Percentiles rank a stretch among this genome's conserved stretches.
phyloP scores from a whole-genome alignment of 2,113 vertebrate species.

The Acrocephalus kingi region DNA sequence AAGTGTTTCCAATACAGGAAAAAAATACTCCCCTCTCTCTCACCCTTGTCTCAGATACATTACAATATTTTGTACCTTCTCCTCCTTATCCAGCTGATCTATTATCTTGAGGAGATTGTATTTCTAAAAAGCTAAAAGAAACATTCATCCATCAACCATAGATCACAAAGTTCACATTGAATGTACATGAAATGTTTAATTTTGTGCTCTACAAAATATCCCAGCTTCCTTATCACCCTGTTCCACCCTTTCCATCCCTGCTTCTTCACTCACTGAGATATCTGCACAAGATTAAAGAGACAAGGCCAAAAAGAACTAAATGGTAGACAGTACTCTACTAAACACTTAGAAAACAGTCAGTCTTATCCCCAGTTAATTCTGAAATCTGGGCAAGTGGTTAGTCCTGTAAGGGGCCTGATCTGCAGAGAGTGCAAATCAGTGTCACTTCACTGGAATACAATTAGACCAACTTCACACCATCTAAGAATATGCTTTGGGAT shows the following conservation, averaged over 20 bases:
- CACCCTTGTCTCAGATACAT: background rate
- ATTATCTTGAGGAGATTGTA: background rate
- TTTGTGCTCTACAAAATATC: constrained; percentile 19
- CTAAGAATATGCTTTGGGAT: background rate
- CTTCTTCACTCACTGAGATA: constrained; percentile 5
- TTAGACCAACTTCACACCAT: background rate
- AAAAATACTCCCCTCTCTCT: background rate
- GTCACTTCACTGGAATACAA: background rate
- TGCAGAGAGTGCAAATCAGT: background rate
- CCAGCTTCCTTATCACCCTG: background rate
- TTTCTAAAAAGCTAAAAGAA: constrained; percentile 16
- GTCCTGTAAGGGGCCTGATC: background rate
- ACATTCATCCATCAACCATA: background rate
- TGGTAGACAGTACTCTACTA: background rate
- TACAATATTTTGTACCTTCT: background rate
- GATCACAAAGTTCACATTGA: constrained; percentile 19
- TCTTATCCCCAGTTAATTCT: constrained; percentile 50
- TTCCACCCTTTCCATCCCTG: background rate
- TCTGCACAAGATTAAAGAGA: background rate
- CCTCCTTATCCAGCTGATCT: background rate
- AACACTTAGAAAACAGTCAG: background rate
- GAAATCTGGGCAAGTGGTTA: constrained; percentile 34
- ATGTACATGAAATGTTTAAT: constrained; percentile 30
- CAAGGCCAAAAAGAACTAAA: background rate
- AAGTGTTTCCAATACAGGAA: constrained; percentile 28